Base-by-base conservation (phyloP, 2,113 vertebrate genomes). In the Muntiacus muntjak region DNA sequence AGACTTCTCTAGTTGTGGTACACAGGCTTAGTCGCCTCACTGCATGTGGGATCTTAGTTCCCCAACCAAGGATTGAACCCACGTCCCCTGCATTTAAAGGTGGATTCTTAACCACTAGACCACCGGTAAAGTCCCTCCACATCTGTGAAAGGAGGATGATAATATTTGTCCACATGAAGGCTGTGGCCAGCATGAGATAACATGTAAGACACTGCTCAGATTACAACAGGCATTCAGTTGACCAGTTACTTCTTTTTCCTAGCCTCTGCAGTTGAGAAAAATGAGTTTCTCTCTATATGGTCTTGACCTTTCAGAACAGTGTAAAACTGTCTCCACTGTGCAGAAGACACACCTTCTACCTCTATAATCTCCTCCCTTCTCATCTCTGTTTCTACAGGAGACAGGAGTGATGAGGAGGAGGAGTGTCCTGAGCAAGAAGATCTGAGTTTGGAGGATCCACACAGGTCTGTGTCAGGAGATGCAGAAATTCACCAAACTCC, bases 361-460 rank as follows among this genome's bases (percentile, higher is more conserved):
- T 30, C 30, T 87, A 0, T 88, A 87, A 89, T 74, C 52, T 64
- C 25, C 86, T 21, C 36, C 76, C 57, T 91, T 95, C 76, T 93
- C 57, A 40, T 84, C 30, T 91, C 28, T 40, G 50, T 84, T 71
- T 89, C n/a, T 45, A 0, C 55, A 98, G 98, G 98, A 94, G 95
- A 98, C 5, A 47, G 95, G 74, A 98, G 97, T 62, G 97, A 97
- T 8, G 97, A 97, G 3, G 97, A 97, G 23, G 97, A 97, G 4
- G 97, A 89, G 28, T 45, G 25, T 91, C 30, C 43, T 55, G 98
- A 97, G 36, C 97, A 74, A 28, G 97, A 91, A 82, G 94, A 96
- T 57, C 19, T 36, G 11, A 76, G 36, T 90, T 50, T 95, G 16
- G 95, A 97, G n/a, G 86, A 94, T 19, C 19, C 74, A 0, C 86